phyloP scores from a whole-genome alignment of 2,113 vertebrate species.

The Neomonachus schauinslandi region DNA sequence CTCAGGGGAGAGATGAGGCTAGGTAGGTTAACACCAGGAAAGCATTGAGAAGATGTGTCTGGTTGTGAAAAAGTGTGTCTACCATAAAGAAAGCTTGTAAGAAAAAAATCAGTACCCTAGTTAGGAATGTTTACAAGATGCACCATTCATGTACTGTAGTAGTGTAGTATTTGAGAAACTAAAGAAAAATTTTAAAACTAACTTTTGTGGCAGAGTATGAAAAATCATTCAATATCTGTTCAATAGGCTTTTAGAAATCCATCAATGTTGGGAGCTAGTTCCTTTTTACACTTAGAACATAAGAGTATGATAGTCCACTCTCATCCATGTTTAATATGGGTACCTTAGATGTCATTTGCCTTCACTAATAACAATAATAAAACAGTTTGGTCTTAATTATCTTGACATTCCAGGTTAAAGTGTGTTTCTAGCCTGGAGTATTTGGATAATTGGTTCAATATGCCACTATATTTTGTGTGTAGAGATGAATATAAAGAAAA shows the following conservation, averaged over 20 bases:
- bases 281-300: background rate
- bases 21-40: background rate
- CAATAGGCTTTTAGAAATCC: background rate
- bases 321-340: background rate
- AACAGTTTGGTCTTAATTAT: constrained; percentile 60
- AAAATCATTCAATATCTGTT: background rate
- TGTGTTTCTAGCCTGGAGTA: constrained; percentile 37
- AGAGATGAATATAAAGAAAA: constrained; percentile 32
- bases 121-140: background rate
- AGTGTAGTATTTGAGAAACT: background rate
- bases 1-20: background rate
- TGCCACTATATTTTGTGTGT: constrained; percentile 29
- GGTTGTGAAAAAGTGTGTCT: background rate
- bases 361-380: constrained; percentile 39
- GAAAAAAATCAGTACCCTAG: background rate
- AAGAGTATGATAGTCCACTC: background rate
- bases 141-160: background rate
- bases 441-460: constrained; percentile 56
- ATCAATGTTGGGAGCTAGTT: background rate
- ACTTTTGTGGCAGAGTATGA: background rate
- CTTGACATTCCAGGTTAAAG: constrained; percentile 48
- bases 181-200: background rate
- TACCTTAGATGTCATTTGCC: constrained; percentile 7
- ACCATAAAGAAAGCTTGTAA: background rate
- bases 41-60: background rate